Evolutionary conservation across 2,113 vertebrate genomes (phyloP), one percentile per base, ranked within the genome.

Genomic region (Albula goreensis): DNA sequence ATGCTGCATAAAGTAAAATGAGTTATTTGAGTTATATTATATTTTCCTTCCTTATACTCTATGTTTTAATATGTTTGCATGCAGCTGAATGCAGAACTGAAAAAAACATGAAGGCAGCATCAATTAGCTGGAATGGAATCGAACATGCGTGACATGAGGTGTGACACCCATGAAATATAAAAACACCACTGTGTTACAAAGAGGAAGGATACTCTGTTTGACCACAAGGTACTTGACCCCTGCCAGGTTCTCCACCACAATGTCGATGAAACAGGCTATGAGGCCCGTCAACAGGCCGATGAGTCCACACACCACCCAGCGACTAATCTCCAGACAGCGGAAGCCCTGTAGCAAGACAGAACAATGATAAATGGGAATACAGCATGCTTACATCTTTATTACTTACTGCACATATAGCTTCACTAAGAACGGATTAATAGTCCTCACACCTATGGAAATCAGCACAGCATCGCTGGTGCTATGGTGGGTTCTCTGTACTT

Each of bases 291-390:
- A 91, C 89, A 99, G 93, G 60, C 98, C 98, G 0, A 99, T 99
- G 88, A 98, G 94, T 70, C 96, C 97, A 0, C 98, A 99, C 89
- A 99, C 96, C n/a, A 99, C 94, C 98, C 98, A 99, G 88, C 98
- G 97, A 85, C 96, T 98, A 92, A 99, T 97, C 94, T 99, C 98
- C 93, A 99, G 96, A 0, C 97, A 98, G 50, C 96, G 96, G 91
- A 99, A 99, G 25, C 96, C 93, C 98, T 99, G 89, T 0, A 4
- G 12, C 10, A 82, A 41, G 56, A 49, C 22, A 17, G 41, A 5
- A 15, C 57, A 12, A 12, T 0, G 56, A 13, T 8, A n/a, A 31
- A 74, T 2, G 12, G 53, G 53, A 6, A 31, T 9, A 74, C 70
- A 74, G 70, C 31, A 41, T 1, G 31, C 31, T 74, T 13, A 7